These are phyloP conservation scores for Notamacropus eugenii DNA, from an alignment of 2,797 vertebrate genomes.

Conservation along the genomic window DNA sequence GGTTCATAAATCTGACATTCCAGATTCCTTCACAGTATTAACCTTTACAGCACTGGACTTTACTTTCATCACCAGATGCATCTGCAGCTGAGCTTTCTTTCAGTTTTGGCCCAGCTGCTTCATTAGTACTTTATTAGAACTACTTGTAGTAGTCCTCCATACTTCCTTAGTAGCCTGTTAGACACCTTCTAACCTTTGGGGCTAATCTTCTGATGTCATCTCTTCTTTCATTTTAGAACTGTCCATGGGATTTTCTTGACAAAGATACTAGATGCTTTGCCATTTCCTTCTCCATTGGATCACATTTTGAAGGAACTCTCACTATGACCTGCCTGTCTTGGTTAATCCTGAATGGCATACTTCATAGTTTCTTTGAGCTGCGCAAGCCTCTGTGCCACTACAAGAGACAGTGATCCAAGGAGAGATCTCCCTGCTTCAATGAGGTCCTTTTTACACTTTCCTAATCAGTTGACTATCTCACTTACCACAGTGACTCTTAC, in stretches of 20 bases:
- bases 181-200: background rate
- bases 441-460: background rate
- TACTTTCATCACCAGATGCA: background rate
- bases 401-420: background rate
- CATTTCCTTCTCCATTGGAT: background rate
- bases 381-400: background rate
- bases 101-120: no score
- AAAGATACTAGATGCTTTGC: background rate
- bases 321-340: background rate
- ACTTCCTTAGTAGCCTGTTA: background rate
- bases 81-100: no score
- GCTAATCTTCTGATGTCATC: background rate
- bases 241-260: background rate
- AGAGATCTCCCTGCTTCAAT: background rate
- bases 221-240: background rate
- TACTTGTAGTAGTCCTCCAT: background rate
- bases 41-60: background rate
- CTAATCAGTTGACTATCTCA: background rate
- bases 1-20: background rate
- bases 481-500: background rate
- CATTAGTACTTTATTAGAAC: background rate
- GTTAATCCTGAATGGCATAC: background rate
- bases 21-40: background rate
- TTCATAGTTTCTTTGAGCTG: background rate
- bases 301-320: background rate